Conservation (phyloP, 2,888 invertebrate species). For the Stenichneumon culpator region DNA sequence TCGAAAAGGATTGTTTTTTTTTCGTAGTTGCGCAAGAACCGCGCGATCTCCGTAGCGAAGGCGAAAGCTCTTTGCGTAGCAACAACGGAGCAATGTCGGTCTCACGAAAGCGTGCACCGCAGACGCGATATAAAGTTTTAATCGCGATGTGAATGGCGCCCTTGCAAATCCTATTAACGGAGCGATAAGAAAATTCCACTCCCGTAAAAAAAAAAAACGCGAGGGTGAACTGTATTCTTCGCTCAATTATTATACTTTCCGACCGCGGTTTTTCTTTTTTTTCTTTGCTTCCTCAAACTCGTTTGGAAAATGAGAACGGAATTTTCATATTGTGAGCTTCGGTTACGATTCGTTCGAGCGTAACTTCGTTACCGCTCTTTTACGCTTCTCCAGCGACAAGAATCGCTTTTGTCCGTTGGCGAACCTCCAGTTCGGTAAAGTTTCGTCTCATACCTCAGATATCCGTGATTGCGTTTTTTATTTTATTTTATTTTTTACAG, state of each 20-base stretch:
- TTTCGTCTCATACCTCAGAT: not conserved
- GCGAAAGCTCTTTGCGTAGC: slow-evolving; percentile 4
- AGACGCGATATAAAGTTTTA: slow-evolving; percentile 9
- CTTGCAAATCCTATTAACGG: not conserved
- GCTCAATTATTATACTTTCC: not conserved
- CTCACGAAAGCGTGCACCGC: slow-evolving; percentile 12
- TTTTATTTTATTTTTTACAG: not conserved
- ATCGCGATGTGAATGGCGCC: not conserved
- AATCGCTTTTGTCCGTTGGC: not conserved
- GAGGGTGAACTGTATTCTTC: not conserved
- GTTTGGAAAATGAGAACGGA: not conserved
- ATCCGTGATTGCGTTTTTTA: not conserved
- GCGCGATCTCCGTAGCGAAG: not conserved
- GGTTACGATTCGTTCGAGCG: not conserved
- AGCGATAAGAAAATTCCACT: not conserved
- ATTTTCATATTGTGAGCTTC: not conserved
- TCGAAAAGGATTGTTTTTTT: slow-evolving; percentile 2
- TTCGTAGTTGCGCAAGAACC: not conserved
- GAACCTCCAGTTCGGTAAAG: not conserved
- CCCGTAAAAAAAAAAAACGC: not conserved
- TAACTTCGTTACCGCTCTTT: not conserved
- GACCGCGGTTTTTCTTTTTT: not conserved
- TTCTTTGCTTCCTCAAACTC: not conserved
- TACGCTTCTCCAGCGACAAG: not conserved
- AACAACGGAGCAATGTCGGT: not conserved